phyloP scores from a whole-genome alignment of 2,113 vertebrate species.

The Thalassoma bifasciatum region DNA sequence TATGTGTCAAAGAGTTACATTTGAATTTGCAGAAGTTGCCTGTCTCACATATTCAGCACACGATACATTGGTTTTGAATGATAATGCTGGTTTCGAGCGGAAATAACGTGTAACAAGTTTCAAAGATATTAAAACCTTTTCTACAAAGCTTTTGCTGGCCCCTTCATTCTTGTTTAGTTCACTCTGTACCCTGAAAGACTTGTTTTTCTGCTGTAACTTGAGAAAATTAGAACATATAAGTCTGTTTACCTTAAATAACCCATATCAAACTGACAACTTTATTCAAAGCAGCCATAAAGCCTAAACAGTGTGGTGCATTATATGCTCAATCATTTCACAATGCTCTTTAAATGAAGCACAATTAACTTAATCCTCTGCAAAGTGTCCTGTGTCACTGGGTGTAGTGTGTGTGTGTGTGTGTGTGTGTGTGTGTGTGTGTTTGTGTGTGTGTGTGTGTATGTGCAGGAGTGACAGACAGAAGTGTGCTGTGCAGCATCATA shows the following conservation, averaged over 20 bases:
- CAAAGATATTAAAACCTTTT: not conserved
- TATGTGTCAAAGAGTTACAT: too few species aligned
- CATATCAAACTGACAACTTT: not conserved
- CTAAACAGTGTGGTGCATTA: constrained; percentile 6
- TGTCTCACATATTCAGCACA: too few species aligned
- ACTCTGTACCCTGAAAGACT: not conserved
- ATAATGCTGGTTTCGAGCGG: too few species aligned
- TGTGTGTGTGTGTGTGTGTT: not conserved
- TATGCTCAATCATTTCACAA: constrained; percentile 32
- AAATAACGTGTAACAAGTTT: not conserved
- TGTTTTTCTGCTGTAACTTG: not conserved
- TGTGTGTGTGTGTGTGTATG: not conserved
- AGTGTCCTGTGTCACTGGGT: constrained; percentile 10
- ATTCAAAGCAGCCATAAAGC: not conserved
- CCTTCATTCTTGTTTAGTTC: not conserved
- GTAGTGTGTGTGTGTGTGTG: not conserved
- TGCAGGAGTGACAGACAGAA: not conserved
- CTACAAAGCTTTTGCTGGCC: not conserved
- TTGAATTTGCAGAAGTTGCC: too few species aligned
- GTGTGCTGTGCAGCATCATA: not conserved
- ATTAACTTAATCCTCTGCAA: constrained; percentile 44
- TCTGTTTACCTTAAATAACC: constrained; percentile 1
- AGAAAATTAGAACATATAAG: not conserved
- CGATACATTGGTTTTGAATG: too few species aligned
- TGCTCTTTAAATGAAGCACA: constrained; percentile 15